Evolutionary conservation across 1,140 invertebrate species (phyloP).

Genomic region (Drosophila subpulchrella): DNA sequence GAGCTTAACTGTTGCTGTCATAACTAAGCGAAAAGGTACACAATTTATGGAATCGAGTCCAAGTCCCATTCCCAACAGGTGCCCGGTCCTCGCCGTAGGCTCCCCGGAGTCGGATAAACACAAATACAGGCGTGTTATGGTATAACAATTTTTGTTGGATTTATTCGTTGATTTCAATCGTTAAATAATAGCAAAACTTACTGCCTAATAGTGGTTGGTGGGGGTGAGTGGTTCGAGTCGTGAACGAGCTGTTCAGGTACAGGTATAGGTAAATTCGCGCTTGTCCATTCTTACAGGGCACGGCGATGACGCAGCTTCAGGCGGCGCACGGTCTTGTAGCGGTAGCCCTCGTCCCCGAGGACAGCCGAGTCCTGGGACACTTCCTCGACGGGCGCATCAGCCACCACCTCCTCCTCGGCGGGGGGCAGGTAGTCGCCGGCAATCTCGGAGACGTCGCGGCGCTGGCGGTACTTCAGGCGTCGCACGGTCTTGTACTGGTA

Average conservation of each 20-base stretch:
- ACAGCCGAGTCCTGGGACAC: conserved; percentile 57
- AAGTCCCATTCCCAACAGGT: conserved; percentile 38
- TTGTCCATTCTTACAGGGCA: conserved; percentile 54
- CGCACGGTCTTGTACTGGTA: conserved; percentile 68
- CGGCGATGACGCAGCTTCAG: conserved; percentile 74
- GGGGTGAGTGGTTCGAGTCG: conserved; percentile 51
- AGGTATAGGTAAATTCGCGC: not conserved
- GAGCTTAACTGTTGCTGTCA: conserved; percentile 83
- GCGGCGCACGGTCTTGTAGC: conserved; percentile 76
- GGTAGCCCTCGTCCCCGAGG: conserved; percentile 63
- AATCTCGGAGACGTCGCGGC: conserved; percentile 56
- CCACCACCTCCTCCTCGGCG: conserved; percentile 40
- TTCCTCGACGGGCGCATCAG: conserved; percentile 52
- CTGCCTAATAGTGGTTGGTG: conserved; percentile 61
- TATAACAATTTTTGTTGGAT: conserved; percentile 77
- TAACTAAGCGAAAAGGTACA: conserved; percentile 82
- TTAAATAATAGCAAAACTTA: conserved; percentile 79
- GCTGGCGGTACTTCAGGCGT: conserved; percentile 56
- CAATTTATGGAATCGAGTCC: conserved; percentile 78
- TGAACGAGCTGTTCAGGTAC: conserved; percentile 55
- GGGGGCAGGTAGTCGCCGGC: conserved; percentile 59
- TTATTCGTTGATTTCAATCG: conserved; percentile 79
- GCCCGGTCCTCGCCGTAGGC: conserved; percentile 19
- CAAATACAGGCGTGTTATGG: conserved; percentile 22
- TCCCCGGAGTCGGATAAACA: conserved; percentile 7